These are phyloP conservation scores for Chironomus riparius DNA, from an alignment of 2,888 invertebrate species.

Conservation along the genomic window DNA sequence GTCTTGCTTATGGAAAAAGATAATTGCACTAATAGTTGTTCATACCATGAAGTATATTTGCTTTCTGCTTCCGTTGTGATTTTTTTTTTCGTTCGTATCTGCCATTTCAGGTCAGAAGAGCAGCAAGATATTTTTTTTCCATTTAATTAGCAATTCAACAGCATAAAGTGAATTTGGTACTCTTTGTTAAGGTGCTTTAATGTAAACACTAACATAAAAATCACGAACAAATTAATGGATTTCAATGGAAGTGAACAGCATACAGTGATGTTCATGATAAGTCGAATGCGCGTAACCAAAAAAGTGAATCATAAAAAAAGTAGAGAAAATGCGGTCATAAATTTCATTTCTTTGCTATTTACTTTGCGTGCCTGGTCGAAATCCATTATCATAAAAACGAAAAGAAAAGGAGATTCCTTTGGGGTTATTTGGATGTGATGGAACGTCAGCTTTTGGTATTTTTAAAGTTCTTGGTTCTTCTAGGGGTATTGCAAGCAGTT, in stretches of 20 bases:
- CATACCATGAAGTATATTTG: constrained; percentile 8
- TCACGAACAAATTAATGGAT: constrained; percentile 17
- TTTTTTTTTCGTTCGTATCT: background rate
- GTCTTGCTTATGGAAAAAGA: background rate
- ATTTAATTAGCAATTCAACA: background rate
- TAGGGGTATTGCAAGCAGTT: no score
- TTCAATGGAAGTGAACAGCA: background rate
- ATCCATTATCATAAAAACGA: constrained; percentile 25
- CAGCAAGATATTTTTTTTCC: background rate
- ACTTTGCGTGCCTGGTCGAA: constrained; percentile 16
- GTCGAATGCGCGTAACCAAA: background rate
- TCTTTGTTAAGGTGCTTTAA: background rate
- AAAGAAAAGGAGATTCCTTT: background rate
- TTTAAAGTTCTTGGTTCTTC: no score
- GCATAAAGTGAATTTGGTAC: background rate
- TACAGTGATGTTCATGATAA: background rate
- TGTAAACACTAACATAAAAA: background rate
- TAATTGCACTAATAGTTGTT: constrained; percentile 22
- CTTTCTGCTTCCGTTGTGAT: background rate
- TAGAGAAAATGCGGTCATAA: constrained; percentile 13
- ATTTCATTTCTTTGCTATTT: constrained; percentile 13
- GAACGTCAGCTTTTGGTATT: no score
- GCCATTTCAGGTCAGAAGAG: background rate
- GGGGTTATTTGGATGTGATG: background rate
- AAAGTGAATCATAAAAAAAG: constrained; percentile 16